phyloP scores from a whole-genome alignment of 2,888 invertebrate genomes.

The Athalia rosae region DNA sequence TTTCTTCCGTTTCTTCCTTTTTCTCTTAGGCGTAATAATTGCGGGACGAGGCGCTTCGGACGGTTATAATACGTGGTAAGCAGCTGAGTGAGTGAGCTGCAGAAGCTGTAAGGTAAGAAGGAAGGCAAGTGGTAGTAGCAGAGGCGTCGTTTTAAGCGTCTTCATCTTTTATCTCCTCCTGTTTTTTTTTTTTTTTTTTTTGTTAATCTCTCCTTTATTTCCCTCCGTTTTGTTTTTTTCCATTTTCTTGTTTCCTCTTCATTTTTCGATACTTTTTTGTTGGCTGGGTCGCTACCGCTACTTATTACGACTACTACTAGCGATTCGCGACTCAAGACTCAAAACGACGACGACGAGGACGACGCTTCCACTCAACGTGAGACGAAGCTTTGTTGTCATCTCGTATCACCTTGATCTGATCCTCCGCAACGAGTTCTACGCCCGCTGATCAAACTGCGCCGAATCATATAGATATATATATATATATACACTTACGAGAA shows the following conservation, averaged over 20 bases:
- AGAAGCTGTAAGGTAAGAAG: neutral
- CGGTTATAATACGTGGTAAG: no score
- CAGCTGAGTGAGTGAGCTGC: no score
- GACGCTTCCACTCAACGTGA: slow-evolving; percentile 48
- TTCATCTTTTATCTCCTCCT: neutral
- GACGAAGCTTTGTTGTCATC: slow-evolving; percentile 36
- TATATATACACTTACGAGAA: no score
- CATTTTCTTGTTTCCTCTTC: neutral
- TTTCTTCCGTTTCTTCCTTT: no score
- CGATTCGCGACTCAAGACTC: no score
- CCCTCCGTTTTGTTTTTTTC: neutral
- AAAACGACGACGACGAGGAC: no score
- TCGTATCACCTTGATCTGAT: slow-evolving; percentile 29
- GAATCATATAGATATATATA: no score
- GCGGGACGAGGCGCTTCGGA: no score
- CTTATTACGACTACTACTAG: neutral
- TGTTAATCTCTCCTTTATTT: no score
- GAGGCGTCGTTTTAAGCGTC: neutral
- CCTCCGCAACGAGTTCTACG: neutral
- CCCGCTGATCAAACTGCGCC: no score
- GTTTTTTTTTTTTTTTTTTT: neutral
- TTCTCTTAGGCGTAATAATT: no score
- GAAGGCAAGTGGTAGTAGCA: neutral
- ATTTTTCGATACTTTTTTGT: neutral
- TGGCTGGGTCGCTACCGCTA: neutral